Evolutionary conservation across 2,888 invertebrate species (phyloP), one percentile per base, ranked within the genome.

Genomic region (Cephus nigrinus): DNA sequence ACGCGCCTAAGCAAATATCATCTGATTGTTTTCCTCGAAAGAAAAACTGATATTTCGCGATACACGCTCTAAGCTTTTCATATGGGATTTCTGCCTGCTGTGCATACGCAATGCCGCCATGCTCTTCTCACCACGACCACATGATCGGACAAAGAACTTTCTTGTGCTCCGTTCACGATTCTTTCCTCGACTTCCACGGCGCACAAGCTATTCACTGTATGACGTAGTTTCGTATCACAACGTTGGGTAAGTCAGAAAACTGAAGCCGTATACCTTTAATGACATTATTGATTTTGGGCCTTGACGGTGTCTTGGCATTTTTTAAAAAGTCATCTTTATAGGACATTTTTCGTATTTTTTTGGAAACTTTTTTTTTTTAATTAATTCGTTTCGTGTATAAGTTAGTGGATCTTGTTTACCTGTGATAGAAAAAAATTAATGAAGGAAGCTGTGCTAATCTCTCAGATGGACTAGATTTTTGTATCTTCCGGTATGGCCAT

Each of bases 31-130:
- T 0, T 23, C 2, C 11, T 9, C 71, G 71, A 32, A 15, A 4
- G 71, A 71, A 30, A 55, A 71, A 71, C 31, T 32, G 15, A 71
- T 71, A 71, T 71, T 71, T 71, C 15, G 71, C 71, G 71, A 32
- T 71, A 0, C 32, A 11, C 9, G 23, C 40, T 55, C 9, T 9
- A 55, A 55, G 23, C 40, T 55, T 55, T 55, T 23, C 40, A 55
- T 23, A 2, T 15, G 23, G 23, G 23, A 55, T 55, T 55, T 55
- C 23, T 23, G 40, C 9, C 40, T 23, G 9, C 40, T 5, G 23
- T 23, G 40, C 23, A 23, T 55, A 55, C 15, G 40, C 9, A 23
- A 15, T 23, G 15, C 40, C 5, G 40, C 40, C 40, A 23, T 55
- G 40, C 4, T 55, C 23, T 55, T 15, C 23, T 55, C 23, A 15